Percentiles rank a stretch among this genome's conserved stretches.
Conservation (phyloP, 2,113 vertebrate genomes). For the Rhadina sibilatrix region DNA sequence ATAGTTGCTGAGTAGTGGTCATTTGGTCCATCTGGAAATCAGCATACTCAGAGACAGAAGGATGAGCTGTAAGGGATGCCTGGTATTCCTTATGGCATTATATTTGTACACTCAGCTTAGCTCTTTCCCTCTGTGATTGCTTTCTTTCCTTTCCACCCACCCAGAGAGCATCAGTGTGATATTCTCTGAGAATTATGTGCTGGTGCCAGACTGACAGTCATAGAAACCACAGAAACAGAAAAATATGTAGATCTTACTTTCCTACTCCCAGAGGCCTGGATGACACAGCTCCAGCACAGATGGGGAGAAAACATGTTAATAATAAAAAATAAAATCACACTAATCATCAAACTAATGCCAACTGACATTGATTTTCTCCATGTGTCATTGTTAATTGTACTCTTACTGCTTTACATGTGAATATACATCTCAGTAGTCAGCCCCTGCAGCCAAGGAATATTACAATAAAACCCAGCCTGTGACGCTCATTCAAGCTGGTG, state of each 20-base stretch:
- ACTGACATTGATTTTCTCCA: background rate
- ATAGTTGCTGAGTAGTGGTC: background rate
- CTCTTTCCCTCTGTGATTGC: background rate
- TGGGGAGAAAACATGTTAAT: background rate
- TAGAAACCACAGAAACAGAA: conserved; percentile 4
- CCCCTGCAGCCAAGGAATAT: background rate
- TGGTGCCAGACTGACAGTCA: background rate
- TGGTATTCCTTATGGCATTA: background rate
- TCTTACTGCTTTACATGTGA: background rate
- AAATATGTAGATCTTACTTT: background rate
- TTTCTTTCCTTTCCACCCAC: background rate
- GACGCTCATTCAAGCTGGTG: background rate
- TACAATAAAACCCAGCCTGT: background rate
- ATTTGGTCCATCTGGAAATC: background rate
- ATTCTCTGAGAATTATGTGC: background rate
- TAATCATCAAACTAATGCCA: background rate
- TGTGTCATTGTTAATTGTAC: background rate
- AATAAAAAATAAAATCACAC: background rate
- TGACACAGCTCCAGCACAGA: background rate
- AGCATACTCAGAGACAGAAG: background rate
- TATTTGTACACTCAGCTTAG: background rate
- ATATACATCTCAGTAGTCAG: background rate
- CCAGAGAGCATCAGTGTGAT: background rate
- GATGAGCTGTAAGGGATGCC: background rate
- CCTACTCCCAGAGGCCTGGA: background rate